Evolutionary conservation across 2,113 vertebrate genomes (phyloP).

Genomic region (Callorhinus ursinus): DNA sequence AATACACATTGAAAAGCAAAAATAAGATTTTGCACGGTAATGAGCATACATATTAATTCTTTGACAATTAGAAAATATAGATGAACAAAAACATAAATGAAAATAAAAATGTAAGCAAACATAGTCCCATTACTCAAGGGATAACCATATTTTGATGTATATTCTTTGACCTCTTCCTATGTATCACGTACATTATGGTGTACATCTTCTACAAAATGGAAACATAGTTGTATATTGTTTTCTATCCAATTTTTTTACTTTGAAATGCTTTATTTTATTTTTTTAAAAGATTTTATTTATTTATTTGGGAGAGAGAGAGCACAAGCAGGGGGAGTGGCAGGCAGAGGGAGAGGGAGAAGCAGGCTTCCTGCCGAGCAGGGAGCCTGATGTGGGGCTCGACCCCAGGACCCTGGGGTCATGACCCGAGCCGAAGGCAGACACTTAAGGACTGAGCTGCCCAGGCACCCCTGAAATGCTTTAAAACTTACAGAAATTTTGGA

Average conservation of each 20-base stretch:
- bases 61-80: slow-evolving; percentile 18
- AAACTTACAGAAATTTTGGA: not conserved
- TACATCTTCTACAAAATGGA: not conserved
- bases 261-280: not conserved
- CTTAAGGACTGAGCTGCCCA: too few relatives aligned
- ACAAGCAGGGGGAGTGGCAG: too few relatives aligned
- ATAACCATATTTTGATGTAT: not conserved
- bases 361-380: too few relatives aligned
- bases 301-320: too few relatives aligned
- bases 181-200: not conserved
- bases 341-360: too few relatives aligned
- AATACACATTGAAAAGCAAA: slow-evolving; percentile 29
- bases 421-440: too few relatives aligned
- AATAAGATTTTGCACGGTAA: not conserved
- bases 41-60: not conserved
- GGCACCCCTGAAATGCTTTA: not conserved
- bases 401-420: too few relatives aligned
- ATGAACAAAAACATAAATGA: not conserved
- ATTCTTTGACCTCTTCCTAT: not conserved
- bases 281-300: too few relatives aligned
- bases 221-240: not conserved
- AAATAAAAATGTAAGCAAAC: not conserved
- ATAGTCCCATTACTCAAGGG: not conserved
- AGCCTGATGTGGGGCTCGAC: too few relatives aligned
- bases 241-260: not conserved